Percentiles rank a stretch among this genome's conserved stretches.
phyloP scores from a whole-genome alignment of 2,888 invertebrate genomes.

The Metopia argyrocephala region DNA sequence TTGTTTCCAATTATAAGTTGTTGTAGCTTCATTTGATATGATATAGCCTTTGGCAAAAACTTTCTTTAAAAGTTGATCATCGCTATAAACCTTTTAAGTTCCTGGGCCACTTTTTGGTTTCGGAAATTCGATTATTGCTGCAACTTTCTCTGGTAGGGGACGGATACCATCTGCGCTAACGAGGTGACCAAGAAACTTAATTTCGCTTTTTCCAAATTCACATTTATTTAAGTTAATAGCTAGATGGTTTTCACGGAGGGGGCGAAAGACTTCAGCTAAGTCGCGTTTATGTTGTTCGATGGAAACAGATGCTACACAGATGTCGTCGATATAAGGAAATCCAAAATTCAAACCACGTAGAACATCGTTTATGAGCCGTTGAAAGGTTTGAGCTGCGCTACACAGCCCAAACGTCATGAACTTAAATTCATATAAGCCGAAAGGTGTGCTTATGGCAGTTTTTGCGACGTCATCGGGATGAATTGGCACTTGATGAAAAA shows the following conservation, averaged over 20 bases:
- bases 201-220: too few species aligned
- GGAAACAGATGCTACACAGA: constrained; percentile 42
- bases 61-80: background rate
- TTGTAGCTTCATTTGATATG: constrained; percentile 9
- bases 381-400: constrained; percentile 53
- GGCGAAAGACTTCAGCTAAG: constrained; percentile 59
- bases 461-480: constrained; percentile 25
- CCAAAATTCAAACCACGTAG: constrained; percentile 29
- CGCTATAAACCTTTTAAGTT: background rate
- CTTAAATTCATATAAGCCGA: constrained; percentile 26
- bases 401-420: constrained; percentile 38
- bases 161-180: too few species aligned
- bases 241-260: constrained; percentile 9
- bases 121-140: background rate
- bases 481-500: constrained; percentile 39
- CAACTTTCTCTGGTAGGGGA: background rate
- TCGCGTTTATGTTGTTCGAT: constrained; percentile 55
- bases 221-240: too few species aligned
- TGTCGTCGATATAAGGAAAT: constrained; percentile 61
- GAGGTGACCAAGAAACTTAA: too few species aligned
- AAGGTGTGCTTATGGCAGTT: constrained; percentile 39
- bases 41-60: background rate
- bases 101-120: background rate
- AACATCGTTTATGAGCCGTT: constrained; percentile 50
- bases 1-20: background rate